Evolutionary conservation across 2,113 vertebrate genomes (phyloP), one percentile per base, ranked within the genome.

Genomic region (Phalacrocorax brasilianus): DNA sequence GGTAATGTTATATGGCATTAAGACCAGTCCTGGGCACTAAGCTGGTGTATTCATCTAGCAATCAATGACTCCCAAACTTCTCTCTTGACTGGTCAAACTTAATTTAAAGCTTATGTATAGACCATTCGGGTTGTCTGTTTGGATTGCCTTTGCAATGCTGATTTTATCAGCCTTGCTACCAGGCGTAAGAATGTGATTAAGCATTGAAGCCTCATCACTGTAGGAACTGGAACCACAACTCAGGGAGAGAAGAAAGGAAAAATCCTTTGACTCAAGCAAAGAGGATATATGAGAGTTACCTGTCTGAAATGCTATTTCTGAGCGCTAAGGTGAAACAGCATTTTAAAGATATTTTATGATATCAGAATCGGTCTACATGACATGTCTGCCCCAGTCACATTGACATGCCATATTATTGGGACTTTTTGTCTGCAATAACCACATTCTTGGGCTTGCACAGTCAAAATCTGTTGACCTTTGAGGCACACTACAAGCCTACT

Each of bases 181-280:
- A 81, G 30, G 18, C 2, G 1, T 33, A 68, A 80, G 40, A 65
- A 4, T 26, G 47, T 22, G 40, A 32, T 49, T 74, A 70, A 87
- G 10, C 15, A 45, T 1, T 44, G 30, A 49, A 18, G 33, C 0
- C 0, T 58, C 56, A 40, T 20, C 6, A 14, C 21, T 62, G 14
- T 17, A 58, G 45, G 44, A 91, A 62, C 7, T 53, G n/a, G 12
- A 4, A 79, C 11, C 40, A 50, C 23, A 79, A 9, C 12, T 44
- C 38, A 56, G 17, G 19, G 52, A 59, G 8, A 5, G 28, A 81
- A 66, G 52, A 63, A 7, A 53, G 9, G 22, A 59, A 55, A 81
- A 82, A 47, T 14, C n/a, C 11, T 70, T 53, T 81, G 32, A 17
- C 21, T 88, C 17, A 17, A 35, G 16, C 9, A 49, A 33, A 65